phyloP scores from a whole-genome alignment of 2,888 invertebrate species.

The Erannis defoliaria region DNA sequence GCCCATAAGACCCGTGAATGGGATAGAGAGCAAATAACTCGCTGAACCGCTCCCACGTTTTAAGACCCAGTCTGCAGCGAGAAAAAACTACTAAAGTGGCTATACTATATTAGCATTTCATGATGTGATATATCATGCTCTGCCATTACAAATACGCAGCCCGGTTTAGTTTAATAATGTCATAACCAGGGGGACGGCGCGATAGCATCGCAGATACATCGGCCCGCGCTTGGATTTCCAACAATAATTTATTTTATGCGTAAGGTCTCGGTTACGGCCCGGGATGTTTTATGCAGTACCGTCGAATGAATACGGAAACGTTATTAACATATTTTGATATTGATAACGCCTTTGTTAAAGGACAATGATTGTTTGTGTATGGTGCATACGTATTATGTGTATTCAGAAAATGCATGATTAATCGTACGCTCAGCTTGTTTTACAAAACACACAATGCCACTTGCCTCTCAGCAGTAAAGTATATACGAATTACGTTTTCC shows the following conservation, averaged over 20 bases:
- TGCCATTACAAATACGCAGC: slow-evolving; percentile 2
- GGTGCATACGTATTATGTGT: not conserved
- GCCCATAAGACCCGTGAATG: no score
- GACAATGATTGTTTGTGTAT: slow-evolving; percentile 28
- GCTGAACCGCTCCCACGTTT: no score
- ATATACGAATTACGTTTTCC: not conserved
- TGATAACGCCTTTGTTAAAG: slow-evolving; percentile 40
- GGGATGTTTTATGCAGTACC: slow-evolving; percentile 68
- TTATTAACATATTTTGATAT: slow-evolving; percentile 56
- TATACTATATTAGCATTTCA: no score
- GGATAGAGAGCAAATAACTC: no score
- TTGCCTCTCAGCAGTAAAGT: slow-evolving; percentile 1
- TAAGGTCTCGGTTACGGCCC: slow-evolving; percentile 66
- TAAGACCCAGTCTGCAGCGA: no score
- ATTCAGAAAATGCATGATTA: slow-evolving; percentile 4
- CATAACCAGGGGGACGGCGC: slow-evolving; percentile 73
- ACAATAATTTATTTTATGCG: slow-evolving; percentile 78
- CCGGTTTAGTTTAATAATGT: slow-evolving; percentile 78
- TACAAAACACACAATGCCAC: not conserved
- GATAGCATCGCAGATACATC: slow-evolving; percentile 77
- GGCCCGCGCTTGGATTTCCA: slow-evolving; percentile 65
- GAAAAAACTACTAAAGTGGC: no score
- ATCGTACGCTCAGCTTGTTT: not conserved
- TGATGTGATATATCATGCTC: slow-evolving; percentile 8
- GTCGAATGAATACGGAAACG: slow-evolving; percentile 63